phyloP scores from a whole-genome alignment of 2,113 vertebrate species.

The Boleophthalmus pectinirostris region DNA sequence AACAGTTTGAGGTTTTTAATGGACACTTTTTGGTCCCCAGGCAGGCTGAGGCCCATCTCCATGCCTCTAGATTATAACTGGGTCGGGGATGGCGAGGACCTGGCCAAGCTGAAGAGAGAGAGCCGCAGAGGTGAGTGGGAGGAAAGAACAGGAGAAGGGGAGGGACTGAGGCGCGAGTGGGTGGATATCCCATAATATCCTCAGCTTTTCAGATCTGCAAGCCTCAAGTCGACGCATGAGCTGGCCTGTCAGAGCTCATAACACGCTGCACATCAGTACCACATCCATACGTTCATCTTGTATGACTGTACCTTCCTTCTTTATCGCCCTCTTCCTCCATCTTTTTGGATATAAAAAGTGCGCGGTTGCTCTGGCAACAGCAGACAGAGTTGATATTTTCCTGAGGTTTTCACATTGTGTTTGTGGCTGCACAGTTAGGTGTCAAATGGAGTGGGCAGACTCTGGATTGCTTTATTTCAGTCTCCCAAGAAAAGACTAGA shows the following conservation, averaged over 20 bases:
- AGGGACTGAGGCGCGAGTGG: constrained; percentile 59
- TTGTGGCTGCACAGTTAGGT: constrained; percentile 47
- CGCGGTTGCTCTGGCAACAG: constrained; percentile 76
- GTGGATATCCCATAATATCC: constrained; percentile 69
- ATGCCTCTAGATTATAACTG: constrained; percentile 99
- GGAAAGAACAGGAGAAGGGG: constrained; percentile 50
- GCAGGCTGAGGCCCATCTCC: constrained; percentile 96
- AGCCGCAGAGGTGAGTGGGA: constrained; percentile 95
- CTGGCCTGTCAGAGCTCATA: constrained; percentile 65
- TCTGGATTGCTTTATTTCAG: constrained; percentile 53
- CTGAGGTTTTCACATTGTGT: constrained; percentile 57
- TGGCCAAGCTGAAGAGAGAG: constrained; percentile 95
- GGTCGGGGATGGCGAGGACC: constrained; percentile 98
- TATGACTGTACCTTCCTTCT: constrained; percentile 32
- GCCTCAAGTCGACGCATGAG: constrained; percentile 64
- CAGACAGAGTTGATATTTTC: constrained; percentile 47
- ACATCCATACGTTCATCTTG: constrained; percentile 56
- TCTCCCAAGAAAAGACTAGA: constrained; percentile 50
- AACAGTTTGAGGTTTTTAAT: constrained; percentile 46
- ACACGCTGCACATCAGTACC: constrained; percentile 60
- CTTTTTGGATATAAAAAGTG: constrained; percentile 63
- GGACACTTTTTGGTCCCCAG: constrained; percentile 71
- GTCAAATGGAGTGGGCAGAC: constrained; percentile 59
- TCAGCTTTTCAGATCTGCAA: constrained; percentile 60
- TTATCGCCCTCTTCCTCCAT: constrained; percentile 19